These are phyloP conservation scores for Aegithalos caudatus DNA, from an alignment of 2,113 vertebrate genomes.

Conservation along the genomic window DNA sequence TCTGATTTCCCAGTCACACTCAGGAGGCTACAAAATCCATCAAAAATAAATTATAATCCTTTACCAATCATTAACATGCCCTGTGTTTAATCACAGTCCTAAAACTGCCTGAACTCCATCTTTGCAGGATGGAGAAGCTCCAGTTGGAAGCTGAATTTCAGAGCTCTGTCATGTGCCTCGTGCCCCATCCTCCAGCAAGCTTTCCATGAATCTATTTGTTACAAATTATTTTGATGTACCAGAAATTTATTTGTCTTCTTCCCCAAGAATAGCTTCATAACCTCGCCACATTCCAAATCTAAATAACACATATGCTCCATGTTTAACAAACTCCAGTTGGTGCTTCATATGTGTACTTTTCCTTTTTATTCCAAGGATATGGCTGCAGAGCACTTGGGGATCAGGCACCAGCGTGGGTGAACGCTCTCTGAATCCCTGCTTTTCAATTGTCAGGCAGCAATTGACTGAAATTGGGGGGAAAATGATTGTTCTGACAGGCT, in stretches of 20 bases:
- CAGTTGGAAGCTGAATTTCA: background rate
- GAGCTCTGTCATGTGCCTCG: background rate
- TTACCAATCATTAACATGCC: background rate
- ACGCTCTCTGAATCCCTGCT: constrained; percentile 11
- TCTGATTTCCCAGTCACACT: background rate
- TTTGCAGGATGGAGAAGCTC: background rate
- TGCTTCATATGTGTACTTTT: constrained; percentile 13
- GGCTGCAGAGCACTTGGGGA: constrained; percentile 34
- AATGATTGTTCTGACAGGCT: constrained; percentile 50
- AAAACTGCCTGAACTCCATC: background rate
- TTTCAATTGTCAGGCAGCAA: constrained; percentile 46
- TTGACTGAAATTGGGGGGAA: constrained; percentile 21
- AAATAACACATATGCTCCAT: constrained; percentile 15
- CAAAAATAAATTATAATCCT: background rate
- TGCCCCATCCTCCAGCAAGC: background rate
- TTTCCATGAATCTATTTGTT: background rate
- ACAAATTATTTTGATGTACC: background rate
- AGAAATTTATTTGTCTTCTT: background rate
- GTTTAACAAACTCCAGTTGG: constrained; percentile 41
- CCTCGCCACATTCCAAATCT: constrained; percentile 18
- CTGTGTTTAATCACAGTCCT: background rate
- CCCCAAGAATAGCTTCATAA: background rate
- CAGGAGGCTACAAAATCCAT: background rate
- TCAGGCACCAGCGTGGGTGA: constrained; percentile 38
- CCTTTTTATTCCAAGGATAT: background rate